A percentile compares a stretch with the other conserved stretches of the same genome.
phyloP scores from a whole-genome alignment of 2,797 vertebrate species.

The Heteromormyrus szaboi region DNA sequence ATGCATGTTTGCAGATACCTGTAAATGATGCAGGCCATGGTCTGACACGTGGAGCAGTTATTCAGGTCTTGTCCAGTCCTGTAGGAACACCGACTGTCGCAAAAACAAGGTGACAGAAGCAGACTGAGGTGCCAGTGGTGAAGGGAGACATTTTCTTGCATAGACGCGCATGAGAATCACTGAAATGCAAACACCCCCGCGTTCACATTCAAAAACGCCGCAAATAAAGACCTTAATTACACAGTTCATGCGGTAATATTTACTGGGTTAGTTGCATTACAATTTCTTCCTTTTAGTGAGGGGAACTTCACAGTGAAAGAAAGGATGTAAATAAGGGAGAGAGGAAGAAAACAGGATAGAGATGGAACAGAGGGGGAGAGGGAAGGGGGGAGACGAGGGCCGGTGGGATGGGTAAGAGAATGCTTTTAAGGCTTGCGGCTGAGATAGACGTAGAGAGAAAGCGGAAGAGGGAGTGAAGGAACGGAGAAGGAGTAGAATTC shows the following conservation, averaged over 20 bases:
- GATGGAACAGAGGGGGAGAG: background rate
- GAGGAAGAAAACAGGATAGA: background rate
- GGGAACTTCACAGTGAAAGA: background rate
- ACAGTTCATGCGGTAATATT: constrained; percentile 43
- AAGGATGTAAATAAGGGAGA: background rate
- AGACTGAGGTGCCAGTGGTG: background rate
- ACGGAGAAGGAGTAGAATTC: background rate
- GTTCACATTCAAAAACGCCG: constrained; percentile 24
- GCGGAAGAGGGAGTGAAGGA: background rate
- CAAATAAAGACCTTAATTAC: constrained; percentile 44
- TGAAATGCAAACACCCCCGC: constrained; percentile 7
- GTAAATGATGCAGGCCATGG: constrained; percentile 98
- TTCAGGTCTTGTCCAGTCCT: constrained; percentile 97
- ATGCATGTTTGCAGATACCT: constrained; percentile 59
- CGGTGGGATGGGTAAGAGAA: constrained; percentile 12
- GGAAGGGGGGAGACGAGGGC: background rate
- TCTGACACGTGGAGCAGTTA: constrained; percentile 95
- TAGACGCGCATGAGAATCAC: background rate
- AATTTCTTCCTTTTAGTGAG: background rate
- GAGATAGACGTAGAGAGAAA: constrained; percentile 9
- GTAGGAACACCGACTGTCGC: constrained; percentile 82
- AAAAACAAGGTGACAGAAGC: constrained; percentile 46
- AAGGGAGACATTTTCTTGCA: background rate
- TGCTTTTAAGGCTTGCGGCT: background rate
- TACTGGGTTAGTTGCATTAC: constrained; percentile 40